phyloP scores from a whole-genome alignment of 1,140 invertebrate species.

The Solenopsis invicta region DNA sequence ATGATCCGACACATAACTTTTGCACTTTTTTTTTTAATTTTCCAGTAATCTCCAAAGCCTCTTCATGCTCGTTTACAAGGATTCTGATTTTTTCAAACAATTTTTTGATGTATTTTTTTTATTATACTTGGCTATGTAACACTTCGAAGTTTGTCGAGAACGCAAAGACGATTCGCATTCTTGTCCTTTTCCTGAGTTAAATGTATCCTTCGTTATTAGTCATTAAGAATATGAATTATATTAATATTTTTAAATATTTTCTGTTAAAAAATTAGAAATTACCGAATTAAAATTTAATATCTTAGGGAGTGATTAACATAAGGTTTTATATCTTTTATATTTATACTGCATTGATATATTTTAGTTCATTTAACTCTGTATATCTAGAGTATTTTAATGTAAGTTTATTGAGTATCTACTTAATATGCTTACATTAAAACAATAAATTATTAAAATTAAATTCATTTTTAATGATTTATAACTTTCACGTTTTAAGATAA shows the following conservation, averaged over 20 bases:
- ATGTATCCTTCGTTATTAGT: background rate
- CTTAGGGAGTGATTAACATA: background rate
- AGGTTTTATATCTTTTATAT: background rate
- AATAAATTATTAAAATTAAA: background rate
- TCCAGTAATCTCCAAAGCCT: background rate
- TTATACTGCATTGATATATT: background rate
- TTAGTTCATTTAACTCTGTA: background rate
- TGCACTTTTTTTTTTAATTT: conserved; percentile 81
- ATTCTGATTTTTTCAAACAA: conserved; percentile 22
- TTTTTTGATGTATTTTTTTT: conserved; percentile 57
- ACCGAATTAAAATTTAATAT: background rate
- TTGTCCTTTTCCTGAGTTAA: background rate
- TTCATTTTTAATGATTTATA: background rate
- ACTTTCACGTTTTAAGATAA: background rate
- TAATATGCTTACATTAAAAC: background rate
- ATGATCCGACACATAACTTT: conserved; percentile 94
- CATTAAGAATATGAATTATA: background rate
- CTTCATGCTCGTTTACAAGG: background rate
- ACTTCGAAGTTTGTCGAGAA: background rate
- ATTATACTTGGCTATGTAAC: background rate
- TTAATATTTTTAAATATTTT: background rate
- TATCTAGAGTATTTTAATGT: too few relatives aligned
- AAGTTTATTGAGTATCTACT: background rate
- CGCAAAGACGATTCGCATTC: background rate
- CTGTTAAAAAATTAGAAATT: conserved; percentile 6